A percentile compares a stretch with the other conserved stretches of the same genome.
Evolutionary conservation across 2,113 vertebrate species (phyloP).

Genomic region (Polyodon spathula): DNA sequence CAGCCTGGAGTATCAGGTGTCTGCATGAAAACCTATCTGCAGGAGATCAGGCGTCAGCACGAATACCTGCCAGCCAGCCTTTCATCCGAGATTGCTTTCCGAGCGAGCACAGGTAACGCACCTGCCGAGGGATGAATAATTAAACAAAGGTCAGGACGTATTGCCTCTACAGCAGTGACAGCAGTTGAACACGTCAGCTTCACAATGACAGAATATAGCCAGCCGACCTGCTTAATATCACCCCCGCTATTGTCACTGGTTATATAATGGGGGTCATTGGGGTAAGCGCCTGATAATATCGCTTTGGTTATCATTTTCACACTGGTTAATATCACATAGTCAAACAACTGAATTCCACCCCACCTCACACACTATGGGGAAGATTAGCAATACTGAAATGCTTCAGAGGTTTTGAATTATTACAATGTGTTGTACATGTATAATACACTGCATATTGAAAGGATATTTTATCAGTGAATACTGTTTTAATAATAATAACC

Average conservation of each 20-base stretch:
- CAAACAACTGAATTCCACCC: no score
- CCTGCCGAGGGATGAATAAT: slow-evolving; percentile 37
- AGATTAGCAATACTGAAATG: no score
- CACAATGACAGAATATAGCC: neutral
- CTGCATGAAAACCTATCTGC: neutral
- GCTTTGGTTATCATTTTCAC: no score
- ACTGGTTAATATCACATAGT: no score
- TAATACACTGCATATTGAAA: no score
- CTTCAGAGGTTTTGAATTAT: no score
- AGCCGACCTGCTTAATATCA: neutral
- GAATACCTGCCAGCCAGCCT: slow-evolving; percentile 32
- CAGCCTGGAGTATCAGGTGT: neutral
- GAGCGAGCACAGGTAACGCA: slow-evolving; percentile 29
- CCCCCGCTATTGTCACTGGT: neutral
- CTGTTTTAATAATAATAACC: no score
- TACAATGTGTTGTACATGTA: no score
- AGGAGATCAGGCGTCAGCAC: slow-evolving; percentile 22
- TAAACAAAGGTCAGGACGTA: slow-evolving; percentile 20
- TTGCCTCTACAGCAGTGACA: slow-evolving; percentile 24
- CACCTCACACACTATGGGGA: no score
- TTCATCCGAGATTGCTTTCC: slow-evolving; percentile 36
- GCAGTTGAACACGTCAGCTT: slow-evolving; percentile 18
- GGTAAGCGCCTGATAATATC: no score
- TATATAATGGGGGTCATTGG: no score
- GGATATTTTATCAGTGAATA: no score